Conservation (phyloP, 2,888 invertebrate species). For the Limnephilus rhombicus region DNA sequence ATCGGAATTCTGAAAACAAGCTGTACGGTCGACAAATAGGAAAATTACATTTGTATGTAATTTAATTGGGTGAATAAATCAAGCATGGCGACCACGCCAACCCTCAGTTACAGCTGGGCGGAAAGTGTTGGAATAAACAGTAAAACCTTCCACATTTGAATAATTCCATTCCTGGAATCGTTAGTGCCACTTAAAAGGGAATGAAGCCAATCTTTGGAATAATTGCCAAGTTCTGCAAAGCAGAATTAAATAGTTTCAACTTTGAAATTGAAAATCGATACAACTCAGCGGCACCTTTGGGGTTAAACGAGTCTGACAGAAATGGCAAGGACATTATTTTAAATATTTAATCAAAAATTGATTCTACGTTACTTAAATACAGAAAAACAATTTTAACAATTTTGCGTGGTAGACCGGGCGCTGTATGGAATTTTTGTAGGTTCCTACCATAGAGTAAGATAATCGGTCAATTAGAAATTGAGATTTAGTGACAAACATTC, state of each 20-base stretch:
- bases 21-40: not conserved
- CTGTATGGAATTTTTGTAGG: too few species aligned
- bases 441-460: too few species aligned
- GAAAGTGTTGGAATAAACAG: not conserved
- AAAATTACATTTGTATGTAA: not conserved
- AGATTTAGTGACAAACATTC: too few species aligned
- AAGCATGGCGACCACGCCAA: not conserved
- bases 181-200: not conserved
- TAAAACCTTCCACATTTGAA: not conserved
- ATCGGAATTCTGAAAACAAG: not conserved
- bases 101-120: not conserved
- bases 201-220: not conserved
- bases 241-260: not conserved
- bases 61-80: not conserved
- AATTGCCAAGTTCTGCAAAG: not conserved
- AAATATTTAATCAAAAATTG: too few species aligned
- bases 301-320: not conserved
- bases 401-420: too few species aligned
- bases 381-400: too few species aligned
- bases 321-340: not conserved
- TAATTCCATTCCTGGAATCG: not conserved
- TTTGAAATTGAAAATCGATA: not conserved
- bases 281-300: not conserved
- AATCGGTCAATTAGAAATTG: too few species aligned
- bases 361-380: too few species aligned